Conservation (phyloP, 1,140 invertebrate species). For the Theocolax elegans region DNA sequence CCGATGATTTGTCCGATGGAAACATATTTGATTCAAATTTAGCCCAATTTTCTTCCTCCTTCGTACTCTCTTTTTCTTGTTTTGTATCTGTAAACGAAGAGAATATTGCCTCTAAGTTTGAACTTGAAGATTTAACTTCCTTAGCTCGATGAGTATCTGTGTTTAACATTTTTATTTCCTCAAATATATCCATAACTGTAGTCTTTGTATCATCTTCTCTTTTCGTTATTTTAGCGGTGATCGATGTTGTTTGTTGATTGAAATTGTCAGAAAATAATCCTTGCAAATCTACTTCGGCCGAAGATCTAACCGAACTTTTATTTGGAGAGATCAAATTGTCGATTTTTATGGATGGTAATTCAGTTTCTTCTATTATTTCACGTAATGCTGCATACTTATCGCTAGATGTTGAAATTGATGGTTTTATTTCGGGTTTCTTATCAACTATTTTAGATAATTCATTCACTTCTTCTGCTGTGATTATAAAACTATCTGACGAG, state of each 20-base stretch:
- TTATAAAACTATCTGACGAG: constrained; percentile 26
- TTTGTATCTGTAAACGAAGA: constrained; percentile 54
- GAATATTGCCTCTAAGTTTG: constrained; percentile 61
- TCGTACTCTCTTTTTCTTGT: constrained; percentile 49
- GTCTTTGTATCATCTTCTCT: constrained; percentile 53
- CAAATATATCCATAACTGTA: constrained; percentile 59
- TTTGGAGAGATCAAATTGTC: constrained; percentile 47
- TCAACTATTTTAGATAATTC: constrained; percentile 45
- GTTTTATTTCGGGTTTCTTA: constrained; percentile 53
- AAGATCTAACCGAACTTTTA: constrained; percentile 39
- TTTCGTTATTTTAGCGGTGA: constrained; percentile 37
- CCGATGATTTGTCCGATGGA: constrained; percentile 59
- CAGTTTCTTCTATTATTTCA: constrained; percentile 60
- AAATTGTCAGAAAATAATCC: constrained; percentile 59
- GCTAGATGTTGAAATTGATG: constrained; percentile 55
- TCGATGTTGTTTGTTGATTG: constrained; percentile 39
- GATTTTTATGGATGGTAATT: constrained; percentile 41
- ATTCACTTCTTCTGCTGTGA: constrained; percentile 48
- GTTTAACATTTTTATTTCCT: constrained; percentile 64
- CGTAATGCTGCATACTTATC: constrained; percentile 62
- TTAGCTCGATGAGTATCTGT: constrained; percentile 40
- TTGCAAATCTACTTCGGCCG: constrained; percentile 57
- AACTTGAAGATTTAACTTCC: constrained; percentile 39
- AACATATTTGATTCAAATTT: constrained; percentile 66
- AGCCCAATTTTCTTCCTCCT: constrained; percentile 65